These are phyloP conservation scores for Drosophila pruinosa DNA, from an alignment of 1,140 invertebrate species.

Conservation along the genomic window DNA sequence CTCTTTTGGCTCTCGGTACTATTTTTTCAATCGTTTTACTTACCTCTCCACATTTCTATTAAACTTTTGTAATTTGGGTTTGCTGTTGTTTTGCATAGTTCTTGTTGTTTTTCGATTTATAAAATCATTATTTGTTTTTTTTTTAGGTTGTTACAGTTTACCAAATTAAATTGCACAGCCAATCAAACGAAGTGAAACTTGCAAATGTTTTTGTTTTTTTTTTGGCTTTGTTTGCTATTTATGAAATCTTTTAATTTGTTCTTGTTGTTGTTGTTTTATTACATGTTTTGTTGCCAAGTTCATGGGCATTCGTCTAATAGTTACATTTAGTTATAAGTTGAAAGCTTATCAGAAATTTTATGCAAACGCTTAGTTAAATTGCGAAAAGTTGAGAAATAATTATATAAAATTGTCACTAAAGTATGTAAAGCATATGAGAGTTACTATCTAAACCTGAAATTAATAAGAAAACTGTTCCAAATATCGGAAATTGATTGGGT, in stretches of 20 bases:
- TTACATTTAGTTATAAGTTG: conserved; percentile 60
- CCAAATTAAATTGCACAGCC: conserved; percentile 48
- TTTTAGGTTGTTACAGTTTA: conserved; percentile 52
- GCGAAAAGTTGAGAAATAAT: conserved; percentile 27
- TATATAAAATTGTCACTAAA: conserved; percentile 10
- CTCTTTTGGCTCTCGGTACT: conserved; percentile 44
- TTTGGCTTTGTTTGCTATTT: conserved; percentile 9
- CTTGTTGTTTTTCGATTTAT: conserved; percentile 15
- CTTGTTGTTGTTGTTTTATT: conserved; percentile 6
- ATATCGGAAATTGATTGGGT: neutral
- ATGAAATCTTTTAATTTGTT: conserved; percentile 4
- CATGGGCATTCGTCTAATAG: conserved; percentile 44
- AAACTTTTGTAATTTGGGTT: conserved; percentile 30
- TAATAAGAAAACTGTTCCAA: conserved; percentile 32
- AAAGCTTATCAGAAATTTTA: conserved; percentile 60
- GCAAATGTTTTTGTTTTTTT: conserved; percentile 20
- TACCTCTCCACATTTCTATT: conserved; percentile 66
- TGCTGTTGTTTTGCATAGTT: conserved; percentile 16
- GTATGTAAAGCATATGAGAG: conserved; percentile 28
- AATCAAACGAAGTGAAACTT: conserved; percentile 54
- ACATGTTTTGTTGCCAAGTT: conserved; percentile 31
- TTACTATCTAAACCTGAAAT: conserved; percentile 16
- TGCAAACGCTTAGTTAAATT: conserved; percentile 65
- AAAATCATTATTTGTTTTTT: conserved; percentile 36
- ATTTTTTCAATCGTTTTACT: conserved; percentile 61